phyloP scores from a whole-genome alignment of 1,140 invertebrate species.

The Yoshiicerus persimilis region DNA sequence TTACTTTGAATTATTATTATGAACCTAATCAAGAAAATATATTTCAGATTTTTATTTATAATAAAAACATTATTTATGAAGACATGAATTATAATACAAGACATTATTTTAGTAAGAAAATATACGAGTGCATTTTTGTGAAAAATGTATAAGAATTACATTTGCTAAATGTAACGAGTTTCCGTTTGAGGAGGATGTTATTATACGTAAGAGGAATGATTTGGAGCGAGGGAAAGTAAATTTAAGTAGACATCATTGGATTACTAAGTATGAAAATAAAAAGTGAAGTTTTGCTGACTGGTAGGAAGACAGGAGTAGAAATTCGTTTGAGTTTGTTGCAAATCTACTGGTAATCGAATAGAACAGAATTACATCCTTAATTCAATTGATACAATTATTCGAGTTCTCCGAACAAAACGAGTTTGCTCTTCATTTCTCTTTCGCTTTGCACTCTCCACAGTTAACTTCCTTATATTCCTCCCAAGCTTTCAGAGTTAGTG shows the following conservation, averaged over 20 bases:
- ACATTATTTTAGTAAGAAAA: too few species aligned
- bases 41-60: too few species aligned
- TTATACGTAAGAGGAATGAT: not conserved
- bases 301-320: not conserved
- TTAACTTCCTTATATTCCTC: not conserved
- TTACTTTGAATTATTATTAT: too few species aligned
- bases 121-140: too few species aligned
- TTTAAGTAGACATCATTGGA: not conserved
- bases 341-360: not conserved
- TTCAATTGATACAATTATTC: conserved; percentile 21
- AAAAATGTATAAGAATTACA: too few species aligned
- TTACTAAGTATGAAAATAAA: not conserved
- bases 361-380: not conserved
- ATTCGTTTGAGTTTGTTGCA: not conserved
- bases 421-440: not conserved
- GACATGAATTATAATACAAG: too few species aligned
- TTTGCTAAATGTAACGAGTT: too few species aligned
- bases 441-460: not conserved
- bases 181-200: not conserved
- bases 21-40: too few species aligned
- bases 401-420: not conserved
- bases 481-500: too few species aligned
- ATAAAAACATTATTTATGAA: too few species aligned
- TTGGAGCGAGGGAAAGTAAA: not conserved
- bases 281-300: not conserved